Base-by-base conservation (phyloP, 2,888 invertebrate genomes). In the Tromatobia lineatoria region DNA sequence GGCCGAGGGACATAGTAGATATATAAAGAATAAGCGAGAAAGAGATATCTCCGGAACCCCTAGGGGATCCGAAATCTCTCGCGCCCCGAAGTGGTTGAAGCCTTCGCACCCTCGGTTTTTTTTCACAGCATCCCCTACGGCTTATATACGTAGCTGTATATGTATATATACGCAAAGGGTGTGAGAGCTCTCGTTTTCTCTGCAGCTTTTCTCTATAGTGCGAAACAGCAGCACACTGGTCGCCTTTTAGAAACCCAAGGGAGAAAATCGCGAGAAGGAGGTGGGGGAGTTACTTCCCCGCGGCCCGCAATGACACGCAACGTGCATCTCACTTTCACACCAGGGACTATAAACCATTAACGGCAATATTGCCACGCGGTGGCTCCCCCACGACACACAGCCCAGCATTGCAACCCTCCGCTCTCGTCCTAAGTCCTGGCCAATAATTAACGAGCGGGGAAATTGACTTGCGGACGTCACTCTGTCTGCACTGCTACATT, bases 11-110 rank as follows among this genome's bases (percentile, higher is more conserved):
- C 81, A 83, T 73, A 80, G 84, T 83, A 82, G 78, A 78, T 74
- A 74, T 86, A 83, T 74, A 66, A 84, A 74, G 88, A 84, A 80
- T 83, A 74, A 81, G 83, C 75, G 86, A 87, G 84, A 82, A 77
- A 82, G 85, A 85, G 78, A 82, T 85, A 82, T 87, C 86, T 88
- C 86, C 86, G 78, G 73, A 84, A 89, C 91, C 91, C 92, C 90
- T 90, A 91, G 91, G 92, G 92, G 89, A 91, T 89, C 90, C 91
- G 90, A 93, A 93, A 93, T 93, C 93, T 93, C 93, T 93, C 92
- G 92, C 93, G 91, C 92, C 93, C 93, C 92, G 91, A 93, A 93
- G 93, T 93, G 93, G 93, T 91, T 91, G 92, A 91, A 91, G 91
- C 90, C 90, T 90, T 88, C 91, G 90, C 91, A 91, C 91, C 89